These are phyloP conservation scores for Capromys pilorides DNA, from an alignment of 2,797 vertebrate genomes.

Conservation along the genomic window DNA sequence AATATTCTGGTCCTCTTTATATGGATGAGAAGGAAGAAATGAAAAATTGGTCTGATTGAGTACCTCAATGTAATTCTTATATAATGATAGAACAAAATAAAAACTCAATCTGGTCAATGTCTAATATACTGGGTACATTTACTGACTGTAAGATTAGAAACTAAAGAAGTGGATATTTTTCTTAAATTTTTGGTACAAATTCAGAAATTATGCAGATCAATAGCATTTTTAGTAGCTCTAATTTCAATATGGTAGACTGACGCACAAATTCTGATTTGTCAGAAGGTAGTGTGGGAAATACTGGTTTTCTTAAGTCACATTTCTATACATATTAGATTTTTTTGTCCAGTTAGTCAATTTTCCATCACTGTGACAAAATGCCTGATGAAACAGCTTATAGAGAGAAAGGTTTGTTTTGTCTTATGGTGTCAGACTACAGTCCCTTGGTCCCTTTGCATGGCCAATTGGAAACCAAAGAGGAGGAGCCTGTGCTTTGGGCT, in stretches of 20 bases:
- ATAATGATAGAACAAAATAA: slow-evolving; percentile 48
- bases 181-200: neutral
- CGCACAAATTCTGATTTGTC: neutral
- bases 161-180: neutral
- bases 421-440: neutral
- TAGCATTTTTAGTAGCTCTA: neutral
- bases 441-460: neutral
- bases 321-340: neutral
- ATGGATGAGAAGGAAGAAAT: slow-evolving; percentile 61
- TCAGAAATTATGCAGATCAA: neutral
- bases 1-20: slow-evolving; percentile 66
- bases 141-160: neutral
- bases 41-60: slow-evolving; percentile 62
- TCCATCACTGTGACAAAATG: neutral
- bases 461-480: neutral
- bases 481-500: neutral
- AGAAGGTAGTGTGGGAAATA: neutral
- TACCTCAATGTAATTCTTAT: slow-evolving; percentile 62
- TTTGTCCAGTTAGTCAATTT: neutral
- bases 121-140: slow-evolving; percentile 32
- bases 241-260: slow-evolving; percentile 19
- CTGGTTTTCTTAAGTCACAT: neutral
- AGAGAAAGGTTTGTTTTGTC: neutral
- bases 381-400: neutral
- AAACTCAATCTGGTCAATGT: neutral